Base-by-base conservation (phyloP, 2,797 vertebrate genomes). In the Helicolenus hilgendorfi region DNA sequence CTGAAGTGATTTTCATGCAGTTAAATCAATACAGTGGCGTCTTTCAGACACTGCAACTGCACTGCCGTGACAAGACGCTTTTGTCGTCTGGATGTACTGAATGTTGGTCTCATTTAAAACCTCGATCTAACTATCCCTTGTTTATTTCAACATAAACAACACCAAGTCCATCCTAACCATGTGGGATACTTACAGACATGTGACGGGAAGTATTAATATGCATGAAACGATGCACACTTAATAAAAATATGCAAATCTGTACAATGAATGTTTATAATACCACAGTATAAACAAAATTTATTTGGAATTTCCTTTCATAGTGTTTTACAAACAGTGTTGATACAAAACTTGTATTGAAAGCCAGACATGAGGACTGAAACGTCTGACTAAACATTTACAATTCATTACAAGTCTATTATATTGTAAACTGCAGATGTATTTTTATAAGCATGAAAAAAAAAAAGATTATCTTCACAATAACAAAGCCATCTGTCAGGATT, bases 211-310 rank as follows among this genome's bases (percentile, higher is more conserved):
- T 5, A 27, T 11, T 33, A 60, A 29, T n/a, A 45, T 29, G 26
- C 5, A 76, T 45, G 22, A 7, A 72, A 63, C 4, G 4, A 3
- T 27, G 7, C 35, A 38, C 27, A 20, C n/a, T 31, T 4, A 27
- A 55, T 69, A 35, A 38, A 69, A 68, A 31, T 22, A 68, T 14
- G 56, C 7, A 72, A 29, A 72, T 72, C 14, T 58, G 4, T 26
- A 33, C n/a, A 8, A 27, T 73, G 53, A 80, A 72, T 5, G 36
- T 68, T 49, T 49, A 26, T 69, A 75, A 79, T 68, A 73, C 58
- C 85, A 91, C 88, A 89, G 86, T 91, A 95, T 87, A 96, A 96
- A 97, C 84, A 91, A 74, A 29, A 29, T 68, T 94, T 96, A 91
- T 95, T 96, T 74, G 70, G 84, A 94, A 89, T 92, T 89, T 83